phyloP scores from a whole-genome alignment of 2,113 vertebrate species.

The Passer domesticus region DNA sequence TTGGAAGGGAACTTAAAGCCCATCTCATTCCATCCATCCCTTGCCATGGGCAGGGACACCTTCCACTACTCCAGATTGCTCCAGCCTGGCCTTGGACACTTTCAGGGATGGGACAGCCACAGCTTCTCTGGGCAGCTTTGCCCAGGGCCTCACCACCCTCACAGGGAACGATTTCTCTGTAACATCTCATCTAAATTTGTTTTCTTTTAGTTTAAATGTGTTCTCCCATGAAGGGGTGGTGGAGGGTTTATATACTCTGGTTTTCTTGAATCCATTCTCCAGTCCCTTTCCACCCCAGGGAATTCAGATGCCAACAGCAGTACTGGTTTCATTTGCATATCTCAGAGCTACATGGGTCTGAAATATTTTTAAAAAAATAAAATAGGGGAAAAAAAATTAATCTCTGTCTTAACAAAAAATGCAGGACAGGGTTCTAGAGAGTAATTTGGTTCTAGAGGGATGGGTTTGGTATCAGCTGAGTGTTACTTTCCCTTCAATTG shows the following conservation, averaged over 20 bases:
- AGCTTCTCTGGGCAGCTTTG: background rate
- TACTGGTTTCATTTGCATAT: background rate
- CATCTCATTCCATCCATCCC: fast-evolving
- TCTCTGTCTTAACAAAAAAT: background rate
- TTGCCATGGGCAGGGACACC: background rate
- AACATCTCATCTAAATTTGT: background rate
- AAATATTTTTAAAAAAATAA: background rate
- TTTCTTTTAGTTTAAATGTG: background rate
- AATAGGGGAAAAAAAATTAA: background rate
- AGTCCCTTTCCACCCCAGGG: background rate
- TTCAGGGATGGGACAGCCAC: background rate
- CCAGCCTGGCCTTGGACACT: background rate
- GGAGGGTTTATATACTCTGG: background rate
- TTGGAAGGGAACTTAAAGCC: background rate
- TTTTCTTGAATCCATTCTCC: background rate
- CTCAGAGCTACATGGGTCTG: background rate
- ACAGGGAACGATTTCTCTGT: background rate
- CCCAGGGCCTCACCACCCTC: background rate
- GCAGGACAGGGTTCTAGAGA: background rate
- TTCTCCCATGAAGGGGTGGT: background rate
- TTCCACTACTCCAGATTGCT: background rate
- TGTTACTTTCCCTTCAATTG: background rate
- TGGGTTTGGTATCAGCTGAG: background rate
- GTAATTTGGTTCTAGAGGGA: background rate
- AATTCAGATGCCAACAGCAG: background rate